These are phyloP conservation scores for Pedionomus torquatus DNA, from an alignment of 2,113 vertebrate genomes.

Conservation along the genomic window DNA sequence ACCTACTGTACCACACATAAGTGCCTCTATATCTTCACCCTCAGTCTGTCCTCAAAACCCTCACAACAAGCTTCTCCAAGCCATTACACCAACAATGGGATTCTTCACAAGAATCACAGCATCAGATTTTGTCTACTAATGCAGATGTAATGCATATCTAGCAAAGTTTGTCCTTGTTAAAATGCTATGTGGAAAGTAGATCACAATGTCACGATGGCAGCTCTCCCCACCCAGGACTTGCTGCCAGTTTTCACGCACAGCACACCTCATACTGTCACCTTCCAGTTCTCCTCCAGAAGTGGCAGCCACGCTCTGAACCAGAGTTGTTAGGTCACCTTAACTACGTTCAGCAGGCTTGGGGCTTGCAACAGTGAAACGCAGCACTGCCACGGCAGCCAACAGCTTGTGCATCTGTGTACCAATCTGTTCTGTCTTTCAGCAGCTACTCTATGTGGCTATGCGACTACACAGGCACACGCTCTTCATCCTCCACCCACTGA, in stretches of 20 bases:
- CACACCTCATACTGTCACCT: not conserved
- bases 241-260: not conserved
- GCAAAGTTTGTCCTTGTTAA: not conserved
- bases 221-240: not conserved
- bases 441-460: not conserved
- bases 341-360: not conserved
- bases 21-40: not conserved
- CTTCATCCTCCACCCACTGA: not conserved
- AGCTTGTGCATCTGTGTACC: not conserved
- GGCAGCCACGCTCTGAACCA: not conserved
- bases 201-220: accelerated
- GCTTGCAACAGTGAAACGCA: not conserved
- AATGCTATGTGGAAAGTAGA: not conserved
- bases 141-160: not conserved
- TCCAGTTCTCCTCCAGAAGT: not conserved
- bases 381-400: not conserved
- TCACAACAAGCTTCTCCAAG: not conserved
- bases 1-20: not conserved
- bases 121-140: not conserved
- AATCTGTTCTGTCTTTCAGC: conserved; percentile 17
- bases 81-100: accelerated
- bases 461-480: not conserved
- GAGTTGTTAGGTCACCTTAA: not conserved
- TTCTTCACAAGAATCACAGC: not conserved
- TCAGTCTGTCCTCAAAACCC: not conserved